These are phyloP conservation scores for Helogale parvula DNA, from an alignment of 2,113 vertebrate species.

Conservation along the genomic window DNA sequence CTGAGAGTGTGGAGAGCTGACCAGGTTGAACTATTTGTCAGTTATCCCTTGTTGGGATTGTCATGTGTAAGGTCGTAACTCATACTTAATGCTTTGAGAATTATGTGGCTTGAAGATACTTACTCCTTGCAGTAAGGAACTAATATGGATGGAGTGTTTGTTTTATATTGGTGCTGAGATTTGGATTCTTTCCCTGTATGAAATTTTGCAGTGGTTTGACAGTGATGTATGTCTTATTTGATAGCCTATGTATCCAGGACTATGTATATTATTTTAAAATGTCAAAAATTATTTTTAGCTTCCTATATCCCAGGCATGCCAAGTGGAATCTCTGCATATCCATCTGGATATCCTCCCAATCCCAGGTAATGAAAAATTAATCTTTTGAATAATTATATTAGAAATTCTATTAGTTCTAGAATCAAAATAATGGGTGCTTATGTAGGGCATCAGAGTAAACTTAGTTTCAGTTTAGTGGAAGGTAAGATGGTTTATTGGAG, in stretches of 20 bases:
- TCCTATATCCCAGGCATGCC: conserved; percentile 97
- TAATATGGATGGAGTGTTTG: not conserved
- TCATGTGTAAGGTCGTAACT: not conserved
- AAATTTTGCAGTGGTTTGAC: conserved; percentile 63
- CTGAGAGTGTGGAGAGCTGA: not conserved
- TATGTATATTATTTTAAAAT: conserved; percentile 61
- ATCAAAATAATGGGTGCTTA: conserved; percentile 49
- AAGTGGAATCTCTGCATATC: conserved; percentile 91
- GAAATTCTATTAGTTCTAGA: conserved; percentile 27
- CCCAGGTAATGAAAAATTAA: conserved; percentile 89
- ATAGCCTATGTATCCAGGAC: not conserved
- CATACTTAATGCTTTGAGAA: not conserved
- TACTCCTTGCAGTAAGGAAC: conserved; percentile 26
- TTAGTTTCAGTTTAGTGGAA: conserved; percentile 32
- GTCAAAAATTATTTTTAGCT: conserved; percentile 87
- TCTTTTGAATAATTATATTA: conserved; percentile 1
- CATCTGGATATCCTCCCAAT: conserved; percentile 90
- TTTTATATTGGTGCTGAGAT: conserved; percentile 52
- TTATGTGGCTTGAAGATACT: conserved; percentile 40
- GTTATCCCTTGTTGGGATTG: conserved; percentile 38
- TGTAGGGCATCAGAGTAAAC: conserved; percentile 24
- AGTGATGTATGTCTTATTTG: not conserved
- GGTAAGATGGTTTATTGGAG: not conserved
- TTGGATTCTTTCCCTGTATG: not conserved
- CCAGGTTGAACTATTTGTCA: conserved; percentile 34